Percentiles rank a stretch among this genome's conserved stretches.
Conservation (phyloP, 2,113 vertebrate species). For the human (Homo sapiens) region DNA sequence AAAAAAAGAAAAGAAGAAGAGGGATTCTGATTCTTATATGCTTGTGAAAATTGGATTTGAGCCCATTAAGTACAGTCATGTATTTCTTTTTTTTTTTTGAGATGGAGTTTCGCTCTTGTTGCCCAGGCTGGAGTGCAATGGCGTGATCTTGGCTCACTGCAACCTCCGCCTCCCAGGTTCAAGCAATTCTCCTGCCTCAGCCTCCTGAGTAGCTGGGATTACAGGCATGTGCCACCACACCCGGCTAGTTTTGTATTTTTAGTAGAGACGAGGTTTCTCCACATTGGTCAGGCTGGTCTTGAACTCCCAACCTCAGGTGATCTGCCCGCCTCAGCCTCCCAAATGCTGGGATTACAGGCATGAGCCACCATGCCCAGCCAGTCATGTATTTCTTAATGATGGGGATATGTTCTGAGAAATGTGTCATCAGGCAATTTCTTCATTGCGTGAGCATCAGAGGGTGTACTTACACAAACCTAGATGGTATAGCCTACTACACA, state of each 20-base stretch:
- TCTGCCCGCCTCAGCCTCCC: rapidly evolving
- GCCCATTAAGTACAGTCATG: background rate
- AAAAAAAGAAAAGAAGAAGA: background rate
- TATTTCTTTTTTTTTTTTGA: background rate
- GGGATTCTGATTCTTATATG: background rate
- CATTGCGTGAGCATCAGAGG: background rate
- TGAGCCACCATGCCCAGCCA: no score
- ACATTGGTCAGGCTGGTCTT: no score
- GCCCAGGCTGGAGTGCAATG: no score
- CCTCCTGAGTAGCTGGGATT: no score
- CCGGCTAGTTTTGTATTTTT: no score
- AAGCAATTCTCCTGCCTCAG: no score
- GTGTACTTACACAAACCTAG: background rate
- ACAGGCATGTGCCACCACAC: no score
- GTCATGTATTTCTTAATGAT: background rate
- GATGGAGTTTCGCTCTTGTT: rapidly evolving
- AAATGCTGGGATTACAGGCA: no score
- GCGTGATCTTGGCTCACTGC: no score
- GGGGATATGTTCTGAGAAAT: background rate
- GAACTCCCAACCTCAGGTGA: no score
- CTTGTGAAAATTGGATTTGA: background rate
- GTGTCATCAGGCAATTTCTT: background rate
- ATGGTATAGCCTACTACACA: background rate
- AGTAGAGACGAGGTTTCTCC: no score
- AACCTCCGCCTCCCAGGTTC: no score